A percentile compares a stretch with the other conserved stretches of the same genome.
Evolutionary conservation across 2,888 invertebrate genomes (phyloP).

Genomic region (Eulithis prunata): DNA sequence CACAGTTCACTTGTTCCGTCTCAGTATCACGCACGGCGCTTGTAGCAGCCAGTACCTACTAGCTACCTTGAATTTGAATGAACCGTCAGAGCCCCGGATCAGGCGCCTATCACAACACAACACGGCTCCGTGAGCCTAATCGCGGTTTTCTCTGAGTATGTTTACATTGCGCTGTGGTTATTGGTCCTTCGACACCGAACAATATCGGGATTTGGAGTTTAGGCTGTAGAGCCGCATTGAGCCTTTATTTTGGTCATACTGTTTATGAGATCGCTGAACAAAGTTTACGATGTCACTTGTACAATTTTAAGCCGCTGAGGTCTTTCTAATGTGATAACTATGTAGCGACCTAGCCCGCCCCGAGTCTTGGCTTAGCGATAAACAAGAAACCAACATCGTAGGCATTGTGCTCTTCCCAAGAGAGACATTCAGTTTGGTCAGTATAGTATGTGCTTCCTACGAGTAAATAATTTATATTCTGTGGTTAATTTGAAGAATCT

Average conservation of each 20-base stretch:
- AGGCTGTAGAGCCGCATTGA: background rate
- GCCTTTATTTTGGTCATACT: no score
- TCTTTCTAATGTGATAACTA: no score
- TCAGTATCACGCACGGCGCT: background rate
- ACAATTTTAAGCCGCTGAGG: no score
- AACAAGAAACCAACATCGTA: no score
- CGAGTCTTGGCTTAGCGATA: no score
- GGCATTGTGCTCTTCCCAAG: no score
- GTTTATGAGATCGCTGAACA: background rate
- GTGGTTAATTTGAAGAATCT: no score
- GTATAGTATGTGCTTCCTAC: no score
- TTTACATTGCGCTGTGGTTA: slow-evolving; percentile 14
- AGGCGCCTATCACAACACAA: slow-evolving; percentile 1
- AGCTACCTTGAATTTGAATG: slow-evolving; percentile 7
- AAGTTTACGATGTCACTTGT: background rate
- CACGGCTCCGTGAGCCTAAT: background rate
- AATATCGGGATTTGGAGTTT: slow-evolving; percentile 1
- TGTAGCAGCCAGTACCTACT: background rate
- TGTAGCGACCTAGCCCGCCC: no score
- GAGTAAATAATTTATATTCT: no score
- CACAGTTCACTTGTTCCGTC: background rate
- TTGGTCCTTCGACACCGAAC: slow-evolving; percentile 5
- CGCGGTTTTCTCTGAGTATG: slow-evolving; percentile 10
- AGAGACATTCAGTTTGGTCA: no score
- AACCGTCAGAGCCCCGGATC: background rate